Evolutionary conservation across 2,888 invertebrate species (phyloP).

Genomic region (Troides helena): DNA sequence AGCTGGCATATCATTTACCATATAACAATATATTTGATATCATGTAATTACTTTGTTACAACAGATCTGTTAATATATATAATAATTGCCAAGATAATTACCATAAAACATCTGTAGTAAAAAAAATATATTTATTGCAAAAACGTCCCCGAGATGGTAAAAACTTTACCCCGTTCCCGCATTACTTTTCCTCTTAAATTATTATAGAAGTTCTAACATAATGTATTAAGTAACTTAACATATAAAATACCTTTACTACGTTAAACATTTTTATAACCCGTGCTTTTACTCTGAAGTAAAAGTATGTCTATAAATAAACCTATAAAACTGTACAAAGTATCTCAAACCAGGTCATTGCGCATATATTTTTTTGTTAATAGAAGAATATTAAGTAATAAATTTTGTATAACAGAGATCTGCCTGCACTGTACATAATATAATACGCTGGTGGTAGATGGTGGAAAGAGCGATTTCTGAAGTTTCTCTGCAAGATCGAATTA

Average conservation of each 20-base stretch:
- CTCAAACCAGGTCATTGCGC: not conserved
- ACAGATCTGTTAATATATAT: no score
- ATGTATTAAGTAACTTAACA: slow-evolving; percentile 14
- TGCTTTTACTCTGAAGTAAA: not conserved
- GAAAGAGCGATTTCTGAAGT: no score
- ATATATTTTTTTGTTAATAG: not conserved
- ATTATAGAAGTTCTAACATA: slow-evolving; percentile 21
- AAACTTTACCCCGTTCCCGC: slow-evolving; percentile 28
- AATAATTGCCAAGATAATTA: no score
- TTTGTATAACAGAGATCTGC: no score
- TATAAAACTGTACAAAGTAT: slow-evolving; percentile 1
- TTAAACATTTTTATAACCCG: not conserved
- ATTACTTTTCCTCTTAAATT: slow-evolving; percentile 25
- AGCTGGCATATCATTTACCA: no score
- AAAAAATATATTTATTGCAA: slow-evolving; percentile 33
- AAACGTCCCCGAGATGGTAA: slow-evolving; percentile 29
- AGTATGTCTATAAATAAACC: slow-evolving; percentile 2
- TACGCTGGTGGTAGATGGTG: no score
- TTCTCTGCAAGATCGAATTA: no score
- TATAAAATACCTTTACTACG: slow-evolving; percentile 10
- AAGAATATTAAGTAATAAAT: not conserved
- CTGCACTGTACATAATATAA: no score
- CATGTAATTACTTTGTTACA: no score
- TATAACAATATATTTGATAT: no score
- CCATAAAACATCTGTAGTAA: slow-evolving; percentile 9